phyloP scores from a whole-genome alignment of 1,140 invertebrate genomes.

The Pogonus chalceus region DNA sequence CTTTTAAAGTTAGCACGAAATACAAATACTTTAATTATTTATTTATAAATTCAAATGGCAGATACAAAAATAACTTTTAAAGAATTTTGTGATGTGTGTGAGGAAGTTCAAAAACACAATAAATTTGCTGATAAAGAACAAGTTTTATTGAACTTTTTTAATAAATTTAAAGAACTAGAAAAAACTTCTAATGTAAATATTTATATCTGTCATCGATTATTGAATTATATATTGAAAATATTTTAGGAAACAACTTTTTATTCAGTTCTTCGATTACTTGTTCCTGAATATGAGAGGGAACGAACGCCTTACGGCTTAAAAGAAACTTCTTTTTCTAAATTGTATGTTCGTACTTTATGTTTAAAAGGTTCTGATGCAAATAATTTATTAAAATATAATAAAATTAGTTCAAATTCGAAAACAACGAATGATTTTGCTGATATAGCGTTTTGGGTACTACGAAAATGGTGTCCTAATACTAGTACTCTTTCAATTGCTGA shows the following conservation, averaged over 20 bases:
- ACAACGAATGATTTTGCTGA: conserved; percentile 60
- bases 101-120: not conserved
- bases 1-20: no score
- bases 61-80: not conserved
- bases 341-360: conserved; percentile 58
- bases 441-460: conserved; percentile 57
- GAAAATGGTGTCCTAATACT: conserved; percentile 45
- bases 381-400: conserved; percentile 42
- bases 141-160: not conserved
- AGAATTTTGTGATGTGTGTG: conserved; percentile 3
- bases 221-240: not conserved
- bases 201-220: not conserved
- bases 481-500: conserved; percentile 46
- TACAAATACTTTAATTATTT: no score
- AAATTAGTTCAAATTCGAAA: conserved; percentile 32
- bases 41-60: no score
- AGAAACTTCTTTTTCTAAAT: conserved; percentile 49
- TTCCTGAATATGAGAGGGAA: conserved; percentile 56
- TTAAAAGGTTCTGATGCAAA: conserved; percentile 55
- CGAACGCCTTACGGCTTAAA: conserved; percentile 56
- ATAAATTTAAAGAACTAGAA: not conserved
- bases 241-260: conserved; percentile 46
- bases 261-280: conserved; percentile 56
- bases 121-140: not conserved
- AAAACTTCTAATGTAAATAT: not conserved